Evolutionary conservation across 2,113 vertebrate species (phyloP), one percentile per base, ranked within the genome.

Genomic region (Panthera leo): DNA sequence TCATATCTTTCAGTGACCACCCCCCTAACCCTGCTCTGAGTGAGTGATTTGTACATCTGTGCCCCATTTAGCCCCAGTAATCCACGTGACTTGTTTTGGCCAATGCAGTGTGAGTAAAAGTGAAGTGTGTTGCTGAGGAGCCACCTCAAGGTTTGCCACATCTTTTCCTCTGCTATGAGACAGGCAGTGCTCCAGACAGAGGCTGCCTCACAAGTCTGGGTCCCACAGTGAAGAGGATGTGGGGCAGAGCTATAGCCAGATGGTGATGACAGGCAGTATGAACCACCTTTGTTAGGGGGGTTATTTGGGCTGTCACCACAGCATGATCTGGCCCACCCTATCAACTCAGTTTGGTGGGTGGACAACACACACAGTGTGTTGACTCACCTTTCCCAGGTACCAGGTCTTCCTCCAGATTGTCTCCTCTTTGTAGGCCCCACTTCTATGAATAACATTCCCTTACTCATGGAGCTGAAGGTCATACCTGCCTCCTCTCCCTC

Each of bases 331-430:
- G 19, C 29, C 39, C 29, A 13, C 51, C 36, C 61, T 53, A 1
- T 48, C 25, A 67, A 34, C 10, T 36, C 0, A 0, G 0, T 8
- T 1, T 34, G 55, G 19, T 61, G 14, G 3, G 21, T 4, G 2
- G 76, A 18, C n/a, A n/a, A 29, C 29, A 16, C 18, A 7, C 3
- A 5, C 29, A 39, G 2, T 3, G 4, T 36, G 10, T 34, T 5
- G 48, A 71, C 29, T 61, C n/a, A 39, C 14, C 45, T 29, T 25
- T 48, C 19, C 63, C 48, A 21, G 58, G 29, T 15, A 10, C 2
- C 14, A 1, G 2, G 1, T 51, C 42, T 91, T 80, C 27, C 34
- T 67, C 42, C 6, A 9, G 51, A 36, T 29, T n/a, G 13, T 18
- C 58, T 80, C 42, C 14, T 73, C 58, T 82, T 12, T 12, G 21